Evolutionary conservation across 2,113 vertebrate species (phyloP).

Genomic region (Astur gentilis): DNA sequence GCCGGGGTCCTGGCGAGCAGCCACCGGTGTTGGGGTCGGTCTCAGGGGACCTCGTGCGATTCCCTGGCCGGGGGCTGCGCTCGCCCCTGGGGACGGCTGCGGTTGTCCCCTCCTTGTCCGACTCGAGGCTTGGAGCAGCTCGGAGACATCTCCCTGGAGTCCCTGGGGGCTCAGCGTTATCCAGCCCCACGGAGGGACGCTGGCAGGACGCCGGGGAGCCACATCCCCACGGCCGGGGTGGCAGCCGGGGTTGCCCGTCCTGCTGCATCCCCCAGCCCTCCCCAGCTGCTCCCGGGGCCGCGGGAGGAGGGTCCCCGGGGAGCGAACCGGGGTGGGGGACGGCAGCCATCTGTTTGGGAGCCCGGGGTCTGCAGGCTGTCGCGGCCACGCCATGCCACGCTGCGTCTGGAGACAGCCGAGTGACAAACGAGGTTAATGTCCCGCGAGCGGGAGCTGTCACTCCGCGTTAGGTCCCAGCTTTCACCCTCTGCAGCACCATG

Average conservation of each 20-base stretch:
- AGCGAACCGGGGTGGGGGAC: not conserved
- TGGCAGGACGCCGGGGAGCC: not conserved
- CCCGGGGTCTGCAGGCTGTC: not conserved
- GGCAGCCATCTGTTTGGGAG: slow-evolving; percentile 15
- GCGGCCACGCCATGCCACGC: not conserved
- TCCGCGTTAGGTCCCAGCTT: not conserved
- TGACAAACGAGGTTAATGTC: slow-evolving; percentile 6
- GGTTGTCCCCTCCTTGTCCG: too few species aligned
- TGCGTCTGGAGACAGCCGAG: not conserved
- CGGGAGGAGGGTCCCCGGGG: not conserved
- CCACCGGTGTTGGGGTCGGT: too few species aligned
- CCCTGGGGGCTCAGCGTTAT: not conserved
- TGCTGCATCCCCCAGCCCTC: not conserved
- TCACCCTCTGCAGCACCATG: not conserved
- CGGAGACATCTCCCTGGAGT: too few species aligned
- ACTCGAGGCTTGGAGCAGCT: too few species aligned
- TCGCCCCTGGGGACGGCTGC: too few species aligned
- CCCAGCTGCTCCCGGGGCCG: not conserved
- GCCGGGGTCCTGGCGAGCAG: too few species aligned
- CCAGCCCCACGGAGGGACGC: not conserved
- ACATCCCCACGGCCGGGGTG: not conserved
- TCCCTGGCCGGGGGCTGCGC: too few species aligned
- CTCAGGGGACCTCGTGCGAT: too few species aligned
- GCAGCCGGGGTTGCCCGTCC: not conserved
- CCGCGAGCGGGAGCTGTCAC: not conserved